A percentile compares a stretch with the other conserved stretches of the same genome.
phyloP scores from a whole-genome alignment of 2,113 vertebrate species.

The Synodontis membranacea region DNA sequence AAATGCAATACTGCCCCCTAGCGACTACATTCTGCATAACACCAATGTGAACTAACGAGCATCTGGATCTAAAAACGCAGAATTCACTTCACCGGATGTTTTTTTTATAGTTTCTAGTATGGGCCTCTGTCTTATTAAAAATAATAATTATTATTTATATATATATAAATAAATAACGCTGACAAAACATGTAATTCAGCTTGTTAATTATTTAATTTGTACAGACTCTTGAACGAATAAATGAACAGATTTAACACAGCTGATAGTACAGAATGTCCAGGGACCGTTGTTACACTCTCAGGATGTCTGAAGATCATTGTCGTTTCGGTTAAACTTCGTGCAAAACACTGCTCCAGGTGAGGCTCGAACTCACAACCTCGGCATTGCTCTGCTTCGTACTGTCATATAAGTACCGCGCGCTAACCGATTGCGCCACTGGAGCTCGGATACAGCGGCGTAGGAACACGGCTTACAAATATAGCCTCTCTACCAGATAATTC shows the following conservation, averaged over 20 bases:
- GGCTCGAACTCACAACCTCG: conserved; percentile 99
- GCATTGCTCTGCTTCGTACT: conserved; percentile 87
- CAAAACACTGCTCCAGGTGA: conserved; percentile 94
- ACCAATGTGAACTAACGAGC: not conserved
- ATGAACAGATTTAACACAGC: not conserved
- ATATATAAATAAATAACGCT: not conserved
- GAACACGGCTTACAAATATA: conserved; percentile 13
- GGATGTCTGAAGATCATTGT: not conserved
- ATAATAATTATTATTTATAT: too few relatives aligned
- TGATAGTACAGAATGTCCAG: not conserved
- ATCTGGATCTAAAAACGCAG: not conserved
- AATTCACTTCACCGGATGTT: too few relatives aligned
- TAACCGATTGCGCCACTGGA: conserved; percentile 99
- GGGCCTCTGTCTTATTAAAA: not conserved
- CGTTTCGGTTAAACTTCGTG: not conserved
- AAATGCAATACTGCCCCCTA: conserved; percentile 33
- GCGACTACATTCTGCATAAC: conserved; percentile 20
- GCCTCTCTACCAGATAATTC: too few relatives aligned
- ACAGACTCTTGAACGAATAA: too few relatives aligned
- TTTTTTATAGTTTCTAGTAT: not conserved
- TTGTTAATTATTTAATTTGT: not conserved
- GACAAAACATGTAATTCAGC: too few relatives aligned
- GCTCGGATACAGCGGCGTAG: fast-evolving
- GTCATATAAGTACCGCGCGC: conserved; percentile 99
- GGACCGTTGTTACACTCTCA: too few relatives aligned